phyloP scores from a whole-genome alignment of 37 sponge, comb jelly and placozoan genomes.

The Hexactinellida sp. region DNA sequence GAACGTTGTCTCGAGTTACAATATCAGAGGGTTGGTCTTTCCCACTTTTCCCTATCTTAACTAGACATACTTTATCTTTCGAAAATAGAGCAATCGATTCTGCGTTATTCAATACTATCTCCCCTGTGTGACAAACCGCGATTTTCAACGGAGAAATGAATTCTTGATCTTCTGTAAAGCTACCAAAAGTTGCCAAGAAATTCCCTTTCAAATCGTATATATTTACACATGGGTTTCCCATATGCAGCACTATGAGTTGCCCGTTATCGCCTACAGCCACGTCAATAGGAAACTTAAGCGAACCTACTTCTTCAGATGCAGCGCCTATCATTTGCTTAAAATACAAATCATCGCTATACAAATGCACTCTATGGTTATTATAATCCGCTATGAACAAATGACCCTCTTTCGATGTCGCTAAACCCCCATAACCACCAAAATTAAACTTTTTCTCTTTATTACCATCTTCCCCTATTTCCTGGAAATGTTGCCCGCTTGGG shows the following conservation, averaged over 20 bases:
- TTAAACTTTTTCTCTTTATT: not conserved
- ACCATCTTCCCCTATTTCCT: not conserved
- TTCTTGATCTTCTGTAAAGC: slow-evolving; percentile 6
- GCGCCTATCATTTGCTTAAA: slow-evolving; percentile 6
- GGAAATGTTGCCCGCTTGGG: slow-evolving; percentile 1
- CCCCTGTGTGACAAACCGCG: not conserved
- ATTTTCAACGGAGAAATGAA: not conserved
- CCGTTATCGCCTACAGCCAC: not conserved
- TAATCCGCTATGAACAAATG: not conserved
- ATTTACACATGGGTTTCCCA: not conserved
- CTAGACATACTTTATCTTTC: slow-evolving; percentile 1
- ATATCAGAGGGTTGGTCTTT: slow-evolving; percentile 11
- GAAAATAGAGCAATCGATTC: not conserved
- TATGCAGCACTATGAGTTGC: not conserved
- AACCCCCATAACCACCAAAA: not conserved
- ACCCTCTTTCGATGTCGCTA: not conserved
- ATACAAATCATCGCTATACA: slow-evolving; percentile 6
- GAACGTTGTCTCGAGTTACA: not conserved
- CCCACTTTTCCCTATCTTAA: not conserved
- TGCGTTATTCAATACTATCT: not conserved
- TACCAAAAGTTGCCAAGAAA: not conserved
- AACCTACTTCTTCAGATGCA: not conserved
- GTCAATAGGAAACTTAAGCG: not conserved
- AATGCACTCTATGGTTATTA: not conserved
- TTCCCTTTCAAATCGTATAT: not conserved